phyloP scores from a whole-genome alignment of 2,888 invertebrate species.

The Hypselothyrea guttata region DNA sequence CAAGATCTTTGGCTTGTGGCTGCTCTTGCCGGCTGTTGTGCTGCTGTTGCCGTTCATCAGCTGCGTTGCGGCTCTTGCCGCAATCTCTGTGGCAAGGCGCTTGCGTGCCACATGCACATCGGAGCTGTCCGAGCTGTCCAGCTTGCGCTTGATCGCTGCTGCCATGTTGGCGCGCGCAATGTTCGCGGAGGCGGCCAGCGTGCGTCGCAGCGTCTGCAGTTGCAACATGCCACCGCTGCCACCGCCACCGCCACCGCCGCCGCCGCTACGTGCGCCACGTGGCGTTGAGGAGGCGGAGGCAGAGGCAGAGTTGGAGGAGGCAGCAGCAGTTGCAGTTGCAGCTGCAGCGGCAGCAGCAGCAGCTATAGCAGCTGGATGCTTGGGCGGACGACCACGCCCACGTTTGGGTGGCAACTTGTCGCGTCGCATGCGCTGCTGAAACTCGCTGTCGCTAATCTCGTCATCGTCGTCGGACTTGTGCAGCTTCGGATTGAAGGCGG shows the following conservation, averaged over 20 bases:
- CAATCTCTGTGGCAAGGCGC: constrained; percentile 38
- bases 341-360: constrained; percentile 4
- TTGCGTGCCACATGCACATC: constrained; percentile 57
- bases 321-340: neutral
- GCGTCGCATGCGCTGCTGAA: constrained; percentile 45
- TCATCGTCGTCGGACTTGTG: constrained; percentile 64
- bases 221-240: constrained; percentile 40
- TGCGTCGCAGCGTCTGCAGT: constrained; percentile 68
- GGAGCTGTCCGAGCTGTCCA: constrained; percentile 43
- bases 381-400: constrained; percentile 69
- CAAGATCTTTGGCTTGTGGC: constrained; percentile 27
- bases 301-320: too few relatives aligned
- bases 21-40: constrained; percentile 27
- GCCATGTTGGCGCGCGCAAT: constrained; percentile 39
- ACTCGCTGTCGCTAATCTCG: constrained; percentile 63
- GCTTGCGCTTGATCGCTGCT: constrained; percentile 55
- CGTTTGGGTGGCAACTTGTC: constrained; percentile 55
- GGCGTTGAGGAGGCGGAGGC: too few relatives aligned
- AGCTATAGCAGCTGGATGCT: constrained; percentile 26
- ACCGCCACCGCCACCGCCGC: constrained; percentile 5
- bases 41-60: constrained; percentile 58
- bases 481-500: constrained; percentile 64
- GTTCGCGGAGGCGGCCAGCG: constrained; percentile 48
- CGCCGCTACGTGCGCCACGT: constrained; percentile 2
- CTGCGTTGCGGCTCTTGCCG: constrained; percentile 15